Evolutionary conservation across 2,797 vertebrate genomes (phyloP), one percentile per base, ranked within the genome.

Genomic region (Pogonophryne albipinna): DNA sequence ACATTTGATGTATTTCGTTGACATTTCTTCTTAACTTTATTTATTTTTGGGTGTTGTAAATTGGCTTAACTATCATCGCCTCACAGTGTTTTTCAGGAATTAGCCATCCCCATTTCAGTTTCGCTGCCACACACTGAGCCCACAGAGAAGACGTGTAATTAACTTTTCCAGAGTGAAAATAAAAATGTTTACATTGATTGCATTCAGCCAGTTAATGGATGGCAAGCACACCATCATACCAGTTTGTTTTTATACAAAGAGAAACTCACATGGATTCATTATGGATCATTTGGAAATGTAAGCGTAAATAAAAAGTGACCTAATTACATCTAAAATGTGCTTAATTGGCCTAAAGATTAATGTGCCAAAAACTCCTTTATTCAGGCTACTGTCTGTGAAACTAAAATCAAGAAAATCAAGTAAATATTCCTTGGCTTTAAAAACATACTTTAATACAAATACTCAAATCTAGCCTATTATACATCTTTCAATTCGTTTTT

Each of bases 221-320:
- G 38, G 27, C 13, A 44, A 45, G 10, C 13, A 31, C 41, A 20
- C 50, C 14, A 27, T 13, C 14, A 12, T 17, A 38, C 15, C 23
- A 10, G 44, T 52, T 51, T 66, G 10, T 23, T 47, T 47, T 17
- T 45, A 20, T 19, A 63, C 34, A 17, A 0, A 44, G 15, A n/a
- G 23, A 17, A 9, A 34, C n/a, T 64, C 56, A 23, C 3, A n/a
- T 44, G 56, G 20, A 34, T 47, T n/a, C n/a, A 44, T 46, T 7
- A 41, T 12, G 44, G 49, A 57, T 19, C 2, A 49, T 56, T 77
- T 57, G 70, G 2, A 59, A 76, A 76, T 60, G 46, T 13, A 72
- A 31, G 47, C 34, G 44, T 68, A 59, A 57, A 45, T 3, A 14
- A 5, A 52, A 64, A 70, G 9, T 61, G 12, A 77, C 62, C 58